Evolutionary conservation across 1,140 invertebrate genomes (phyloP), one percentile per base, ranked within the genome.

Genomic region (Vollenhovia emeryi): DNA sequence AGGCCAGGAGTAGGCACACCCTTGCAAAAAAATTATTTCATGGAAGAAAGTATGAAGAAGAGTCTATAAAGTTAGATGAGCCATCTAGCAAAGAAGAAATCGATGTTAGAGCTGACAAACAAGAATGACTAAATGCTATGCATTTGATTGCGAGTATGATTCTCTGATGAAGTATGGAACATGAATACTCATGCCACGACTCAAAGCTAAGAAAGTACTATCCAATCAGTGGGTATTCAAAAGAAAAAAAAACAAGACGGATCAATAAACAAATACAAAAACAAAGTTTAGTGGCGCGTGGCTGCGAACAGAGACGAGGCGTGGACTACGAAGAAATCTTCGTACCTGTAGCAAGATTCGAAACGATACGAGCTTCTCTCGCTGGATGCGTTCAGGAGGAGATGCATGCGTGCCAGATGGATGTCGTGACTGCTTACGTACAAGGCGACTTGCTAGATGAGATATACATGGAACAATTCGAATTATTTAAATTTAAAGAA

Each of bases 161-260:
- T 60, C 75, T 2, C 45, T 66, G 0, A 66, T 62, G 45, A 79
- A 36, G 18, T 7, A 79, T 0, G 27, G 11, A n/a, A 79, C 75
- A 11, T 79, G 59, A 43, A 2, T 43, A 24, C 59, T 78, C 21
- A 40, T 78, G 7, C 24, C 66, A 24, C 36, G 40, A 59, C 60
- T 60, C 7, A 55, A 64, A 69, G 5, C 45, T 24, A 78, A 62
- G 33, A 85, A 60, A 27, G n/a, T 85, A 13, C 15, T 78, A 68
- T 43, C 33, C 15, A 68, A 60, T 15, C 57, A 36, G 71, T 71
- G 84, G 64, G 18, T 78, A 0, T 85, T 78, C 2, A 85, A 69
- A 45, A 50, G 69, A 48, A 85, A 85, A 13, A 69, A 15, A 11
- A 59, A 78, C 71, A 85, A 59, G 50, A 85, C n/a, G 64, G 55